Percentiles rank a stretch among this genome's conserved stretches.
Evolutionary conservation across 2,888 invertebrate species (phyloP).

Genomic region (Phaonia tiefii): DNA sequence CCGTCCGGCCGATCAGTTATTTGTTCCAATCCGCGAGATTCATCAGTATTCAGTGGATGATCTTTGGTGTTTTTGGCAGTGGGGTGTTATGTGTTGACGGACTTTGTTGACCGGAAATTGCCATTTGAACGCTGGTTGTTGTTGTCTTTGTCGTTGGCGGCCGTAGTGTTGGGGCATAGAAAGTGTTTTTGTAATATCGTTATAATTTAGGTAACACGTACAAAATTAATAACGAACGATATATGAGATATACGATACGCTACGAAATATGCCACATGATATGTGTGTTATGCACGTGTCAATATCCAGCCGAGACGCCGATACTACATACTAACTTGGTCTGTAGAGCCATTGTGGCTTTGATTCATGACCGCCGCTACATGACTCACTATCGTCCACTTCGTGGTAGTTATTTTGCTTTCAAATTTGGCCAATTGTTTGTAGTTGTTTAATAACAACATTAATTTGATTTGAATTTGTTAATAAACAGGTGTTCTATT

Average conservation of each 20-base stretch:
- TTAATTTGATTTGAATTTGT: conserved; percentile 63
- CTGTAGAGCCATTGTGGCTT: background rate
- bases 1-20: conserved; percentile 19
- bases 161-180: conserved; percentile 46
- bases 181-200: conserved; percentile 62
- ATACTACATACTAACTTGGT: conserved; percentile 39
- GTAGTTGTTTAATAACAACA: conserved; percentile 60
- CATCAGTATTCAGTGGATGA: conserved; percentile 53
- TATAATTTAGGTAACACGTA: conserved; percentile 65
- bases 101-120: conserved; percentile 59
- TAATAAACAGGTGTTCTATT: conserved; percentile 66
- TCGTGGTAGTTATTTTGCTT: background rate
- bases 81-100: conserved; percentile 24
- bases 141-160: background rate
- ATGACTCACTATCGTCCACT: conserved; percentile 13
- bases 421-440: conserved; percentile 49
- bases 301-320: conserved; percentile 27
- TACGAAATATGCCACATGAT: conserved; percentile 6
- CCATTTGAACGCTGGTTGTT: conserved; percentile 52
- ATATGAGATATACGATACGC: conserved; percentile 9
- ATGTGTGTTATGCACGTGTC: conserved; percentile 65
- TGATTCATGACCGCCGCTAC: conserved; percentile 19
- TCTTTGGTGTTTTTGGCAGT: conserved; percentile 59
- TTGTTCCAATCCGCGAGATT: conserved; percentile 36
- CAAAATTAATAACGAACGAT: conserved; percentile 28